Percentiles rank a stretch among this genome's conserved stretches.
These are phyloP conservation scores for Cryptocephalus moraei DNA, from an alignment of 2,888 invertebrate species.

Conservation along the genomic window DNA sequence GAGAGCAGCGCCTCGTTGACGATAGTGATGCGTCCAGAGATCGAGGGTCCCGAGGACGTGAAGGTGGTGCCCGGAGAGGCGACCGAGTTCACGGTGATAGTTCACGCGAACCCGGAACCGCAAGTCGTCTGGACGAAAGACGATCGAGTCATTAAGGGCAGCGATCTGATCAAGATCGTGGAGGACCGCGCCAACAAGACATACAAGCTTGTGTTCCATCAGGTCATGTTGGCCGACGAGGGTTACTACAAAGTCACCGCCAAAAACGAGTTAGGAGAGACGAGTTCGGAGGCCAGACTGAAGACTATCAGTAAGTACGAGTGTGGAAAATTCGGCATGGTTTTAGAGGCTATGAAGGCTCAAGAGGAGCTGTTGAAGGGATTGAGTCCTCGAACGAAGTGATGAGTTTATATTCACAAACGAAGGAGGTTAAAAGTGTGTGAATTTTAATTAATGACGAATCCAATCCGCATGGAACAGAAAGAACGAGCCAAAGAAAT, in stretches of 20 bases:
- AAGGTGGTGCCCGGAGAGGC: conserved; percentile 67
- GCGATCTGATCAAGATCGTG: conserved; percentile 46
- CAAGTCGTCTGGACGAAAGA: conserved; percentile 76
- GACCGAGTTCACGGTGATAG: conserved; percentile 64
- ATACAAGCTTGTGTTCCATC: conserved; percentile 62
- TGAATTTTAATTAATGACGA: too few relatives aligned
- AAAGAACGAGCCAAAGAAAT: too few relatives aligned
- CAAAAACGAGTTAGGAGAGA: conserved; percentile 66
- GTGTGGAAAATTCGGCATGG: too few relatives aligned
- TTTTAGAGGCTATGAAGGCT: too few relatives aligned
- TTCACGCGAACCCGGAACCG: conserved; percentile 84
- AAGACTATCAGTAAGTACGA: conserved; percentile 58
- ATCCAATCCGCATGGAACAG: too few relatives aligned
- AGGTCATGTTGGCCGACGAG: conserved; percentile 59
- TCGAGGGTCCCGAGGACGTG: conserved; percentile 64
- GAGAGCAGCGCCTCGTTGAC: conserved; percentile 67
- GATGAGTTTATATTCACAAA: too few relatives aligned
- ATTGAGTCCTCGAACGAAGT: too few relatives aligned
- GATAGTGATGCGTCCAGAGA: conserved; percentile 67
- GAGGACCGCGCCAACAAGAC: conserved; percentile 53
- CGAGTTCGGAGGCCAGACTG: conserved; percentile 56
- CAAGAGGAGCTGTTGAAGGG: too few relatives aligned
- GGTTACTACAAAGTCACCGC: conserved; percentile 72
- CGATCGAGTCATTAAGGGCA: conserved; percentile 49
- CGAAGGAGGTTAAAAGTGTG: too few relatives aligned